Conservation (phyloP, 2,113 vertebrate species). For the Hylia prasina region DNA sequence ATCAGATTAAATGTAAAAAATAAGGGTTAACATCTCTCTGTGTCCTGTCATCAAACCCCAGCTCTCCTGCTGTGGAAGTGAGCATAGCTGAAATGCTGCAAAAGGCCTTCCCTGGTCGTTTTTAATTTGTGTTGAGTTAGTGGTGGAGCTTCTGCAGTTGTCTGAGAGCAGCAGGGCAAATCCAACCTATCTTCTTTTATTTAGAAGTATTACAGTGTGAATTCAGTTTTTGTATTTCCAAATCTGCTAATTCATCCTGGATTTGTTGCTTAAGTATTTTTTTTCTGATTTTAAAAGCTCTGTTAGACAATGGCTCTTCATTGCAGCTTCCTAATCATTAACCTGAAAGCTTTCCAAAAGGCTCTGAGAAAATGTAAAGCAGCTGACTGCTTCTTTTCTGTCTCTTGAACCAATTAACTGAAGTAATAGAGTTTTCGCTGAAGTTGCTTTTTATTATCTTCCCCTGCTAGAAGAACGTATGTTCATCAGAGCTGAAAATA, state of each 20-base stretch:
- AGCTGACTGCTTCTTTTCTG: slow-evolving; percentile 27
- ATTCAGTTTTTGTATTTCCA: neutral
- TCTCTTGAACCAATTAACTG: slow-evolving; percentile 36
- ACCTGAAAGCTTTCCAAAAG: slow-evolving; percentile 38
- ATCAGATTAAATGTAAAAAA: neutral
- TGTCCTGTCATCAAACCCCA: neutral
- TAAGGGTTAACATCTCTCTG: neutral
- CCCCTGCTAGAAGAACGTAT: neutral
- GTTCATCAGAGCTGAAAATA: neutral
- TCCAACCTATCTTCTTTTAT: neutral
- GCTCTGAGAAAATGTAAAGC: slow-evolving; percentile 5
- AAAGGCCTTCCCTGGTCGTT: neutral
- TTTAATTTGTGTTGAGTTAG: neutral
- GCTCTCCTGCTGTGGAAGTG: neutral
- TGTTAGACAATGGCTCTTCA: neutral
- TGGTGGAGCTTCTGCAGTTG: neutral
- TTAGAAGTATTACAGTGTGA: neutral
- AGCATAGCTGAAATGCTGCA: neutral
- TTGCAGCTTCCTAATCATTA: neutral
- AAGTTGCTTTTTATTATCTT: slow-evolving; percentile 34
- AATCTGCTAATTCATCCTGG: neutral
- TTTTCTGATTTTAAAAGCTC: neutral
- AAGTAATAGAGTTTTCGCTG: neutral
- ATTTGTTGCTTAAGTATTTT: neutral
- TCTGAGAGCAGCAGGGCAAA: neutral